A percentile compares a stretch with the other conserved stretches of the same genome.
Evolutionary conservation across 2,888 invertebrate species (phyloP).

Genomic region (Philereme vetulata): DNA sequence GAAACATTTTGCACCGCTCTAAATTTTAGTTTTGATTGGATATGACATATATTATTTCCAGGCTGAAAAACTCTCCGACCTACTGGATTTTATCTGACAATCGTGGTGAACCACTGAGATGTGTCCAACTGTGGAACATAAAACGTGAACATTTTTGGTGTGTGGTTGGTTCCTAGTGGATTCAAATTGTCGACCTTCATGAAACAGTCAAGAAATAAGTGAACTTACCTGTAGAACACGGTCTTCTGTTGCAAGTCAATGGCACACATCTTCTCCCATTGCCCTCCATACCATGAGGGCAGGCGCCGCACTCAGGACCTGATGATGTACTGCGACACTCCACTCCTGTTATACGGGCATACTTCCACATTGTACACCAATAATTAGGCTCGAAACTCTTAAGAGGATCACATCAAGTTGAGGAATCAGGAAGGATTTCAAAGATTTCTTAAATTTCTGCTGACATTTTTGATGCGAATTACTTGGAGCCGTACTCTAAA

Average conservation of each 20-base stretch:
- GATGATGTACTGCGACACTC: conserved; percentile 89
- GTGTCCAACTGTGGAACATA: too few relatives aligned
- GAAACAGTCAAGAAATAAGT: too few relatives aligned
- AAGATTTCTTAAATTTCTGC: background rate
- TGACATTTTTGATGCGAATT: background rate
- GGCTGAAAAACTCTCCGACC: too few relatives aligned
- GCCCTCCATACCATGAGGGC: conserved; percentile 92
- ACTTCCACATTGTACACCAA: background rate
- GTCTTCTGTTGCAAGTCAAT: conserved; percentile 85
- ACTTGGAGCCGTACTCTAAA: too few relatives aligned
- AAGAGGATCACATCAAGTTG: conserved; percentile 1
- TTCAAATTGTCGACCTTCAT: too few relatives aligned
- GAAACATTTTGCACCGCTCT: too few relatives aligned
- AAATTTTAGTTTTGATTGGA: too few relatives aligned
- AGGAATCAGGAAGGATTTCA: conserved; percentile 4
- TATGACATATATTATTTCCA: too few relatives aligned
- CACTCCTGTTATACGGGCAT: conserved; percentile 73
- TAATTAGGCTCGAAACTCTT: background rate
- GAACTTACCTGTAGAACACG: conserved; percentile 84
- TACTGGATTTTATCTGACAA: too few relatives aligned
- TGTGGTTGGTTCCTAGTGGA: too few relatives aligned
- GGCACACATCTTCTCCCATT: conserved; percentile 85
- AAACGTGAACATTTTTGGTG: too few relatives aligned
- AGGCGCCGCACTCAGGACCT: conserved; percentile 92
- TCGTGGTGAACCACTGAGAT: too few relatives aligned